phyloP scores from a whole-genome alignment of 2,113 vertebrate species.

The Eurypyga helias region DNA sequence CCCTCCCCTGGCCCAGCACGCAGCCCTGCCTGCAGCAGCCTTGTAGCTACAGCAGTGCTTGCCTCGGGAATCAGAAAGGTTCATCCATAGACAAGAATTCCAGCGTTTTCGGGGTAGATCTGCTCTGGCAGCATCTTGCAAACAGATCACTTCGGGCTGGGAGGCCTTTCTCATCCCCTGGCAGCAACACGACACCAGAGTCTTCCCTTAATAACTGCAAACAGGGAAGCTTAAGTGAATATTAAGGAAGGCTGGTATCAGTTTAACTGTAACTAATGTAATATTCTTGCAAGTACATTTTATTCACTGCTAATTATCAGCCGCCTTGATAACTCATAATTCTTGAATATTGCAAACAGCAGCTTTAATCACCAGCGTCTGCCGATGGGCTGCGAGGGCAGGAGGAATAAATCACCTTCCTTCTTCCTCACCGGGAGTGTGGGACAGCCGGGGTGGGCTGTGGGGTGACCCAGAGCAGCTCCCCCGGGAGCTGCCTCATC shows the following conservation, averaged over 20 bases:
- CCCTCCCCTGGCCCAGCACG: neutral
- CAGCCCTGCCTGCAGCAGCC: neutral
- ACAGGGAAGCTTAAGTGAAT: neutral
- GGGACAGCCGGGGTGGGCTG: neutral
- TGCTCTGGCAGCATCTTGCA: neutral
- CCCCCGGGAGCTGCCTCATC: neutral
- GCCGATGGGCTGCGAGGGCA: neutral
- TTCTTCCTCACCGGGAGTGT: neutral
- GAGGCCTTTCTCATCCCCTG: neutral
- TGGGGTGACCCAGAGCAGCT: fast-evolving
- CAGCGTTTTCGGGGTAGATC: neutral
- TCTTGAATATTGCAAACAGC: neutral
- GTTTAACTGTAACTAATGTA: slow-evolving; percentile 36
- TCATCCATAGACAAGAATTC: neutral
- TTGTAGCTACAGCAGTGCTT: neutral
- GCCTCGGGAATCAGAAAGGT: neutral
- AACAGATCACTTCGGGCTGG: neutral
- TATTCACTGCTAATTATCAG: slow-evolving; percentile 46
- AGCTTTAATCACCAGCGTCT: neutral
- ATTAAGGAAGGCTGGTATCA: neutral
- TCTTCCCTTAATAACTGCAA: neutral
- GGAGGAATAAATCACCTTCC: neutral
- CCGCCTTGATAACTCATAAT: neutral
- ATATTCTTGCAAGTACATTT: neutral
- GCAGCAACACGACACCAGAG: neutral